Percentiles rank a stretch among this genome's conserved stretches.
Conservation (phyloP, 2,113 vertebrate species). For the Rhea pennata region DNA sequence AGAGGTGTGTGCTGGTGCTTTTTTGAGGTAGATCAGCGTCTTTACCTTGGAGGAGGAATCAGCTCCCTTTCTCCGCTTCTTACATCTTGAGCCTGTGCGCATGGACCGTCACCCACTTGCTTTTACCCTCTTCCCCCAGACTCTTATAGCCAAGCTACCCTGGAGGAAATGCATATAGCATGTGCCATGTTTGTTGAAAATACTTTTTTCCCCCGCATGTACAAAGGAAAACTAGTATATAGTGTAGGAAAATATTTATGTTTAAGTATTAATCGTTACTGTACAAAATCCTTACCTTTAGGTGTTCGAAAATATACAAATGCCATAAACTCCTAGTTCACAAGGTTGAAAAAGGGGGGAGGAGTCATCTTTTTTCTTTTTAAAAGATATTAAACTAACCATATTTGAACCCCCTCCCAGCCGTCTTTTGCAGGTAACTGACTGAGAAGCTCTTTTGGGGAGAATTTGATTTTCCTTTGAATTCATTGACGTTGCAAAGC, state of each 20-base stretch:
- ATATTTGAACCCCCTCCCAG: conserved; percentile 7
- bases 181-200: conserved; percentile 81
- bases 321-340: conserved; percentile 78
- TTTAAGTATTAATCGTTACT: conserved; percentile 85
- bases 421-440: conserved; percentile 46
- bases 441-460: conserved; percentile 11
- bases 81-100: conserved; percentile 51
- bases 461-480: conserved; percentile 34
- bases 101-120: conserved; percentile 32
- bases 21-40: conserved; percentile 64
- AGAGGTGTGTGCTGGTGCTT: conserved; percentile 52
- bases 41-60: conserved; percentile 65
- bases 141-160: conserved; percentile 63
- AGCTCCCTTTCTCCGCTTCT: conserved; percentile 58
- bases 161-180: conserved; percentile 68
- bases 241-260: conserved; percentile 79
- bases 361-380: conserved; percentile 70
- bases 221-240: conserved; percentile 77
- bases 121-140: conserved; percentile 56
- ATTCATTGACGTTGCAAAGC: conserved; percentile 65
- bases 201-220: conserved; percentile 79
- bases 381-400: conserved; percentile 64
- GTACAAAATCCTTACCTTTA: conserved; percentile 79
- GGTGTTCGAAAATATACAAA: conserved; percentile 75
- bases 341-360: conserved; percentile 45